Evolutionary conservation across 2,797 vertebrate species (phyloP), one percentile per base, ranked within the genome.

Genomic region (Trachurus trachurus): DNA sequence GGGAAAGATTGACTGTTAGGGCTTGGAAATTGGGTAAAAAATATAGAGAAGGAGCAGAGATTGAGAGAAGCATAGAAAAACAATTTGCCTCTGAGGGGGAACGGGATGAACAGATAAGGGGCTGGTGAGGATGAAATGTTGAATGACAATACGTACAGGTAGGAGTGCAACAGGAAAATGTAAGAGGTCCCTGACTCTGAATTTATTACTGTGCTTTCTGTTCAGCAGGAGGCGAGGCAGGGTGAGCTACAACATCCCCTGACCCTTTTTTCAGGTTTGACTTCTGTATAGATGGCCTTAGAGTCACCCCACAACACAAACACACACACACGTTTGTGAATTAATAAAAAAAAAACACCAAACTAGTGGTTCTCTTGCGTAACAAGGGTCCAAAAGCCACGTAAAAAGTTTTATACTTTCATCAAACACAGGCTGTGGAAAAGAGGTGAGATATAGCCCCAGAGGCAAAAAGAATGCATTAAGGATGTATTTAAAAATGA

Each of bases 401-500:
- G n/a, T 63, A 85, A 80, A 77, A 76, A 74, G 66, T 78, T 86
- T 84, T 84, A 73, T 56, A 56, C 59, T 66, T 76, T 80, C 70
- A 74, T 86, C 80, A 82, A 78, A 72, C 76, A 70, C 68, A 42
- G 44, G 71, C 73, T 2, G 39, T 39, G 71, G 29, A 64, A 71
- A 79, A 74, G 49, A 71, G 29, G 83, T 78, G 78, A 88, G 77
- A 53, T 71, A 84, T 21, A 39, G 49, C 53, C 76, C 80, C 80
- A 0, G 11, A 75, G 81, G 86, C 21, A 44, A 71, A 71, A 74
- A 66, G 17, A 79, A 76, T 66, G 79, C 70, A 69, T 88, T 79
- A 83, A 85, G 69, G 81, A 84, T 81, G 75, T 80, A 49, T 90
- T 91, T 91, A 84, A 87, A 89, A 91, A 84, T 3, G 68, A 90